These are phyloP conservation scores for Microctenopoma lineatum DNA, from an alignment of 2,797 vertebrate genomes.

Conservation along the genomic window DNA sequence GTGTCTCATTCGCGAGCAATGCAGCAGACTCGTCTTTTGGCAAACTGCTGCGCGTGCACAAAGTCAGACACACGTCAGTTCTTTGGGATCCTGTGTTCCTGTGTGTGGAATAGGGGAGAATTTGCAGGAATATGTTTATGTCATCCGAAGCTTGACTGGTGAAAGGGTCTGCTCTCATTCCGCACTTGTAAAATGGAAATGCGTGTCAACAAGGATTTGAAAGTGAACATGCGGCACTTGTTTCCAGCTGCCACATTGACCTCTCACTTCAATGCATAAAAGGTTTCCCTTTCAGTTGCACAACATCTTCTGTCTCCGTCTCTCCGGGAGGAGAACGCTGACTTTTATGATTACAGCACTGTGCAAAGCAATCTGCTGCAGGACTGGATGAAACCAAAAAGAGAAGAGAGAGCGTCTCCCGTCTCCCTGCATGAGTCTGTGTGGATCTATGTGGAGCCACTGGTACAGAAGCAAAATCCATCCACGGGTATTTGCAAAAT, in stretches of 20 bases:
- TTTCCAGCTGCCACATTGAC: slow-evolving; percentile 31
- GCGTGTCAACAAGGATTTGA: slow-evolving; percentile 12
- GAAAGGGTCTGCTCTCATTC: slow-evolving; percentile 4
- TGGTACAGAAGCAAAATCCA: background rate
- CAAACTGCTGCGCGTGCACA: background rate
- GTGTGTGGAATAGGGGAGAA: background rate
- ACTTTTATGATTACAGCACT: slow-evolving; percentile 54
- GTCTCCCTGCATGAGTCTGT: slow-evolving; percentile 30
- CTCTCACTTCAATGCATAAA: slow-evolving; percentile 55
- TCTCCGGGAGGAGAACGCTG: slow-evolving; percentile 41
- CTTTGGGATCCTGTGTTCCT: background rate
- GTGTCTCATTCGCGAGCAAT: background rate
- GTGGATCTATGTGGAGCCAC: slow-evolving; percentile 11
- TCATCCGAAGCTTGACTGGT: background rate
- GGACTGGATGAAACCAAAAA: slow-evolving; percentile 36
- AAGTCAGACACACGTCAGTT: background rate
- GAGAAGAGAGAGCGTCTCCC: slow-evolving; percentile 25
- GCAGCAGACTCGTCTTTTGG: background rate
- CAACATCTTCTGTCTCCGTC: slow-evolving; percentile 28
- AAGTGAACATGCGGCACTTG: slow-evolving; percentile 24
- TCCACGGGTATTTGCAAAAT: background rate
- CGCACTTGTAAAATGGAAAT: slow-evolving; percentile 18
- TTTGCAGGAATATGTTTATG: background rate
- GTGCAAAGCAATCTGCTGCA: slow-evolving; percentile 59
- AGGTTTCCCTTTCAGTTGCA: slow-evolving; percentile 48